Evolutionary conservation across 2,113 vertebrate species (phyloP).

Genomic region (Ramphastos sulfuratus): DNA sequence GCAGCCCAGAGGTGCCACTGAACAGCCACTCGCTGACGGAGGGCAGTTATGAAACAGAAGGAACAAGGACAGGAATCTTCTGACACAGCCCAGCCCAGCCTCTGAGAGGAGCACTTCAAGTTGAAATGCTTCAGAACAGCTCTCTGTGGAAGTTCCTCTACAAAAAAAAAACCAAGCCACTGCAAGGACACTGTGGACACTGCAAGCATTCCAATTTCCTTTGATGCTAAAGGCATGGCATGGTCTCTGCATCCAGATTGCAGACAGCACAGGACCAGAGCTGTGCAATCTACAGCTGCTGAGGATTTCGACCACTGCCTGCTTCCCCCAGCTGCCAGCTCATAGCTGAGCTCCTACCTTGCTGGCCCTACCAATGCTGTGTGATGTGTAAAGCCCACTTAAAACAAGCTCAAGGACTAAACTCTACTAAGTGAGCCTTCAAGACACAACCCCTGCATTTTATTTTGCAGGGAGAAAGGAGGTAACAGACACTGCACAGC

Average conservation of each 20-base stretch:
- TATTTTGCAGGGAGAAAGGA: neutral
- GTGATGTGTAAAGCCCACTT: neutral
- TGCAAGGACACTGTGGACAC: neutral
- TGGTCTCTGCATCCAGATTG: neutral
- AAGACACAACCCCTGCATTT: neutral
- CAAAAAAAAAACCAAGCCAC: neutral
- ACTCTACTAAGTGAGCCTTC: neutral
- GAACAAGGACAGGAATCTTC: neutral
- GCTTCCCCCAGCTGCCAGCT: neutral
- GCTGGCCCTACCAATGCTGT: neutral
- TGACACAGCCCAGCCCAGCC: neutral
- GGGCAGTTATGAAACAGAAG: neutral
- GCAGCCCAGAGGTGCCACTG: neutral
- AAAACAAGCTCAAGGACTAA: neutral
- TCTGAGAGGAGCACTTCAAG: neutral
- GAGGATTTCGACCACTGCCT: neutral
- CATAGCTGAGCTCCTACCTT: neutral
- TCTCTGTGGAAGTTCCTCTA: neutral
- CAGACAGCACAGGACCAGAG: neutral
- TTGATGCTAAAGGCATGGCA: neutral
- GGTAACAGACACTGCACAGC: neutral
- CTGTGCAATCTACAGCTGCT: neutral
- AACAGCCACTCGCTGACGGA: neutral
- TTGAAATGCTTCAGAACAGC: neutral
- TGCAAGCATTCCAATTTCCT: neutral